Conservation (phyloP, 2,888 invertebrate species). For the Sipha maydis region DNA sequence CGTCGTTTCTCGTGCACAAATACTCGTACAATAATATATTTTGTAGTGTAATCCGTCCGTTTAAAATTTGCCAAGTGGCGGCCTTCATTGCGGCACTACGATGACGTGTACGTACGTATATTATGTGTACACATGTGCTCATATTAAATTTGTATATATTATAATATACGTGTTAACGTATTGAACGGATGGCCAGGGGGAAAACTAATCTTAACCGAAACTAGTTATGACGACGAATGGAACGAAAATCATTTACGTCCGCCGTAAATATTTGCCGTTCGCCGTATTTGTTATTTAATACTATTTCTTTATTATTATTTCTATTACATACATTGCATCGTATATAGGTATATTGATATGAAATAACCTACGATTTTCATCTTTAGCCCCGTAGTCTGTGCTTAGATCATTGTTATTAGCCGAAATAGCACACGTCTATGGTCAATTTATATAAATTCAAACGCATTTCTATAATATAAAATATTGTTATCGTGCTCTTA, state of each 20-base stretch:
- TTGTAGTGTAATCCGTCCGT: not conserved
- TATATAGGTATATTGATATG: not conserved
- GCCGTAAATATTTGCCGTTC: too few relatives aligned
- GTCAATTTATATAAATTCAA: not conserved
- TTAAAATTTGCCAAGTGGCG: not conserved
- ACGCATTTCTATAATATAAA: too few relatives aligned
- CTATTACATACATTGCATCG: not conserved
- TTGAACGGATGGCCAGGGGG: not conserved
- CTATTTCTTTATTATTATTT: not conserved
- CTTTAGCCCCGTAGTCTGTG: not conserved
- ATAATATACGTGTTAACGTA: not conserved
- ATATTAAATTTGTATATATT: not conserved
- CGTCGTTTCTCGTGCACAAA: not conserved
- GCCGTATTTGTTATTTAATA: not conserved
- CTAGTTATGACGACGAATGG: not conserved
- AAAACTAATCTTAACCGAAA: conserved; percentile 21
- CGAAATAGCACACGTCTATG: not conserved
- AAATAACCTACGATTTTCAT: not conserved
- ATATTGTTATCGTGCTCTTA: not conserved
- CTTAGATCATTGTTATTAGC: not conserved
- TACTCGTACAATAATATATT: not conserved
- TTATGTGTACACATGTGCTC: not conserved
- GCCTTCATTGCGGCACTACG: not conserved
- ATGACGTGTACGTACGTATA: not conserved
- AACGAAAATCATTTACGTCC: not conserved